Evolutionary conservation across 2,888 invertebrate species (phyloP), one percentile per base, ranked within the genome.

Genomic region (Chamaedrilus cognettii): DNA sequence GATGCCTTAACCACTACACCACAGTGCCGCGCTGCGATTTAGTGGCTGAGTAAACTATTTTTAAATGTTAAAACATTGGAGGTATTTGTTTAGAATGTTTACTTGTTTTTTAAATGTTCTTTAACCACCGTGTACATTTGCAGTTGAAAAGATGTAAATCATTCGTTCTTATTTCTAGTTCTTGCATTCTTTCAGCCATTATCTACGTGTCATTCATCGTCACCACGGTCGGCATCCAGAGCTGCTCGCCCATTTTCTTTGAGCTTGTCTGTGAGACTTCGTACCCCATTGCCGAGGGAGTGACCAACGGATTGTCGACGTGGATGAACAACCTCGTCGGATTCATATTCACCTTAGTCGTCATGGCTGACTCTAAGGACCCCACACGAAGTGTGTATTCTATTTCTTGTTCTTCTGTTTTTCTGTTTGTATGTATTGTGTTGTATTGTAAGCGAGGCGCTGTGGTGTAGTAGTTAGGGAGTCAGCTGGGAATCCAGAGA

Each of bases 221-320:
- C 1, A 62, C 64, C 7, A 58, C 50, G 3, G 15, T 69, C 4
- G 28, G 50, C 26, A n/a, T 70, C 7, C 51, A 26, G 7, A 67
- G 67, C 33, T 42, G 59, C 0, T 34, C 62, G 3, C 73, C 74
- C 3, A 50, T 74, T 19, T 64, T 72, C 57, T 74, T 61, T 55
- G 74, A 74, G 65, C 59, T 74, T 50, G 62, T 51, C 4, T 74
- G 73, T 55, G 74, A 74, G 65, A 34, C 34, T 4, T 61, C 71
- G 5, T 74, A 70, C 64, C 74, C 74, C 3, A 69, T 71, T 0
- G 70, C 71, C 0, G 74, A 74, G 52, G 73, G 73, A 0, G 15
- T 79, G 5, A 75, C 79, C 1, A 77, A 76, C 23, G 77, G 78
- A 11, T 61, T 79, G 33, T 66, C 79, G 30, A 80, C 79, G 19